Conservation (phyloP, 2,888 invertebrate genomes). For the Apamea crenata region DNA sequence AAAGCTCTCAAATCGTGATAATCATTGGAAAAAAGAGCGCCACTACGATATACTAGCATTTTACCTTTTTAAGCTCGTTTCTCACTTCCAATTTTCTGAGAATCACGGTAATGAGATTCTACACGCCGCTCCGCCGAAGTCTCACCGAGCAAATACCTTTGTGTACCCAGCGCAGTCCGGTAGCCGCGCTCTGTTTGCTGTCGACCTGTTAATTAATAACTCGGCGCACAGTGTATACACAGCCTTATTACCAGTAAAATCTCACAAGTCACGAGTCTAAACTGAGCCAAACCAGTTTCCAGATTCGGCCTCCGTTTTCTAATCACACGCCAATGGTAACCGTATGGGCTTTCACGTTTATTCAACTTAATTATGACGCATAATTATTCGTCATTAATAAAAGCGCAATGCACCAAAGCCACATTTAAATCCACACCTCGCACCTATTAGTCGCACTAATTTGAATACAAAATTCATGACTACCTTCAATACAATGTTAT, state of each 20-base stretch:
- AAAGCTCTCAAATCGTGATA: slow-evolving; percentile 65
- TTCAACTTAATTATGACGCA: slow-evolving; percentile 65
- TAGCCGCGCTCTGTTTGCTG: slow-evolving; percentile 89
- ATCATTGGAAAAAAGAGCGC: slow-evolving; percentile 73
- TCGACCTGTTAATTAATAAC: slow-evolving; percentile 91
- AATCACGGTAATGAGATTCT: slow-evolving; percentile 88
- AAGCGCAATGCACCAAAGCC: slow-evolving; percentile 79
- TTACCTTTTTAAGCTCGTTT: slow-evolving; percentile 87
- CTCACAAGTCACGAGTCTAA: slow-evolving; percentile 89
- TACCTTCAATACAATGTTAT: slow-evolving; percentile 88
- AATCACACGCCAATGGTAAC: slow-evolving; percentile 82
- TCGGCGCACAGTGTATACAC: slow-evolving; percentile 88
- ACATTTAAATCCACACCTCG: slow-evolving; percentile 86
- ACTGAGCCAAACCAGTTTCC: slow-evolving; percentile 83
- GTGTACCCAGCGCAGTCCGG: slow-evolving; percentile 88
- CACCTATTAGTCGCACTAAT: slow-evolving; percentile 86
- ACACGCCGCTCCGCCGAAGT: slow-evolving; percentile 83
- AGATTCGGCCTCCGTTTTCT: slow-evolving; percentile 82
- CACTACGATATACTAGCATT: slow-evolving; percentile 74
- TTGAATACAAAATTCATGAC: slow-evolving; percentile 90
- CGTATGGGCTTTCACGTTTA: slow-evolving; percentile 59
- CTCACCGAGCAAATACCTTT: slow-evolving; percentile 84
- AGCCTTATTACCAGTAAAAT: slow-evolving; percentile 90
- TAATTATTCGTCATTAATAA: slow-evolving; percentile 78
- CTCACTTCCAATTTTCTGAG: slow-evolving; percentile 89